These are phyloP conservation scores for Tamias sibiricus DNA, from an alignment of 2,113 vertebrate species.

Conservation along the genomic window DNA sequence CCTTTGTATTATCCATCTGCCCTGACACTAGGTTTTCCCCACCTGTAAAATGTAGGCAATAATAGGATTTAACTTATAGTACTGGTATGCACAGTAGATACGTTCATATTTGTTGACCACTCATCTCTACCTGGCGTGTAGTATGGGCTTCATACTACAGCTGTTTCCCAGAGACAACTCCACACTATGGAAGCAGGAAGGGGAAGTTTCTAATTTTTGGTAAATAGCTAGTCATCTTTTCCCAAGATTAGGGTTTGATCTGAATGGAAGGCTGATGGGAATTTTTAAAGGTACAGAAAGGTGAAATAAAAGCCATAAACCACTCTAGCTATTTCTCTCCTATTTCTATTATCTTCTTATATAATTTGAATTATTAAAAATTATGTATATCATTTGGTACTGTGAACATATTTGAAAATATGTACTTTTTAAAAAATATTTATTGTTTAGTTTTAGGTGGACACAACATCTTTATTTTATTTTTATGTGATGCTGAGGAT, in stretches of 20 bases:
- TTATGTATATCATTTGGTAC: neutral
- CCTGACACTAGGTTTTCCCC: neutral
- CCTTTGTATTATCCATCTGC: neutral
- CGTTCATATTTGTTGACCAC: neutral
- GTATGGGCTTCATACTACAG: neutral
- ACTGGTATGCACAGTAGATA: neutral
- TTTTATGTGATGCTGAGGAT: too few species aligned
- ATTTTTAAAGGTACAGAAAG: neutral
- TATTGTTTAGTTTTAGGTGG: too few species aligned
- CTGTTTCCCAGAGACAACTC: neutral
- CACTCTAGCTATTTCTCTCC: neutral
- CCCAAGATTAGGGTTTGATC: neutral
- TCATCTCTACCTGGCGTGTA: neutral
- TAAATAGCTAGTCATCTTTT: neutral
- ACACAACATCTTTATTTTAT: too few species aligned
- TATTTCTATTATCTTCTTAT: neutral
- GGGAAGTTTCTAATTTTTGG: neutral
- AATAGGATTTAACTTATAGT: neutral
- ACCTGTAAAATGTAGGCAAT: neutral
- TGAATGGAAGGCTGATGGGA: neutral
- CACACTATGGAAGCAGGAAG: neutral
- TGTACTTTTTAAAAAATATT: too few species aligned
- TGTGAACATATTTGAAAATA: neutral
- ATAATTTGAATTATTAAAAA: conserved; percentile 10
- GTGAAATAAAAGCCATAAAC: neutral